These are phyloP conservation scores for Pristionchus pacificus DNA, from an alignment of 1,140 invertebrate species.

Conservation along the genomic window DNA sequence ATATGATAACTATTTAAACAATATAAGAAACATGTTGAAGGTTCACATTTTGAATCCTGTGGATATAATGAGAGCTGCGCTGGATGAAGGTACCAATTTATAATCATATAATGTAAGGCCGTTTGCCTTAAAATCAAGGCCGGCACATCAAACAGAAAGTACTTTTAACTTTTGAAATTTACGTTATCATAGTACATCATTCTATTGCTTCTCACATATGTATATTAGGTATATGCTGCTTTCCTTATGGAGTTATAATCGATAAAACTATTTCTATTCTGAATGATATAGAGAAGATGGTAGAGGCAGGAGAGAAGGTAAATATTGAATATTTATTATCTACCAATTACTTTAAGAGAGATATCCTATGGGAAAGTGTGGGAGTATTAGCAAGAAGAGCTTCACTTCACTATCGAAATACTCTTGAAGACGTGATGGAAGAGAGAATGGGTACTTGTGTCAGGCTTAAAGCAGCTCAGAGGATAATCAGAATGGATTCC, in stretches of 20 bases:
- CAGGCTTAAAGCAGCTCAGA: constrained; percentile 48
- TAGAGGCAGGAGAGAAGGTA: constrained; percentile 23
- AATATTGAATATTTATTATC: neutral
- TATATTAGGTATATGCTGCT: constrained; percentile 49
- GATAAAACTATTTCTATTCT: constrained; percentile 47
- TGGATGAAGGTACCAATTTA: constrained; percentile 52
- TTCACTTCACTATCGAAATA: constrained; percentile 44
- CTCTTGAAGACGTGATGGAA: constrained; percentile 51
- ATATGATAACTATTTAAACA: neutral
- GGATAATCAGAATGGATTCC: constrained; percentile 50
- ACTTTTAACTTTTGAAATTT: too few relatives aligned
- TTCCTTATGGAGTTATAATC: constrained; percentile 52
- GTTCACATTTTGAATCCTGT: constrained; percentile 56
- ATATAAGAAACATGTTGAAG: neutral
- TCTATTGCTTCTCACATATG: neutral
- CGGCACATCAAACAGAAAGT: too few relatives aligned
- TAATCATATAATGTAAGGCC: too few relatives aligned
- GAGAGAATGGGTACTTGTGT: constrained; percentile 54
- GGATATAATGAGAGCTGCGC: constrained; percentile 50
- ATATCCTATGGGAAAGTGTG: constrained; percentile 43
- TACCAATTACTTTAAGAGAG: constrained; percentile 16
- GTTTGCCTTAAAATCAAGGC: too few relatives aligned
- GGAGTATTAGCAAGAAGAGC: constrained; percentile 44
- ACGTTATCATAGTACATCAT: too few relatives aligned
- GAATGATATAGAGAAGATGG: constrained; percentile 40